These are phyloP conservation scores for Cromileptes altivelis DNA, from an alignment of 2,113 vertebrate species.

Conservation along the genomic window DNA sequence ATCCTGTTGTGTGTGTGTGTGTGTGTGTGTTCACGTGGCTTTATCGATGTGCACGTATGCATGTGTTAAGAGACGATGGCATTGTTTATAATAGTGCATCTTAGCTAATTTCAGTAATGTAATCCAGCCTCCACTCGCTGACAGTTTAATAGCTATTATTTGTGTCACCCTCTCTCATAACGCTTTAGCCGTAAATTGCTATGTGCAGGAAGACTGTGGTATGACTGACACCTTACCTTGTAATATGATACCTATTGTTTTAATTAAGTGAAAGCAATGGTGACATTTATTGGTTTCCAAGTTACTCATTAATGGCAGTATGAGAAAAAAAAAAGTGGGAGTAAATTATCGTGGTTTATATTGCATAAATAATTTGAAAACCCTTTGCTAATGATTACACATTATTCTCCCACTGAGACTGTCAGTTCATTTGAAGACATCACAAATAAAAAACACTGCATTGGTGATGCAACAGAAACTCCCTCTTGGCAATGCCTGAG, in stretches of 20 bases:
- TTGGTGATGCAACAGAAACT: slow-evolving; percentile 55
- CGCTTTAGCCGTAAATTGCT: slow-evolving; percentile 89
- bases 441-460: slow-evolving; percentile 69
- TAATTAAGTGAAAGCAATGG: slow-evolving; percentile 96
- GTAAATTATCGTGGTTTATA: slow-evolving; percentile 80
- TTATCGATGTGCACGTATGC: slow-evolving; percentile 19
- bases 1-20: neutral
- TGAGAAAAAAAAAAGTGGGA: slow-evolving; percentile 68
- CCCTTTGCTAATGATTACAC: slow-evolving; percentile 79
- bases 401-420: slow-evolving; percentile 69
- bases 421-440: slow-evolving; percentile 76
- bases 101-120: slow-evolving; percentile 93
- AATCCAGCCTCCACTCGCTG: slow-evolving; percentile 88
- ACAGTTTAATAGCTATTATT: slow-evolving; percentile 96
- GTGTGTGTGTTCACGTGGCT: neutral
- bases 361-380: slow-evolving; percentile 84
- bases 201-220: slow-evolving; percentile 86
- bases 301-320: slow-evolving; percentile 89
- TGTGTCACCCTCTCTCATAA: slow-evolving; percentile 92
- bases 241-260: slow-evolving; percentile 95
- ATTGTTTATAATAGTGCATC: slow-evolving; percentile 84
- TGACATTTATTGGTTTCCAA: slow-evolving; percentile 93
- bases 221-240: slow-evolving; percentile 93
- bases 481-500: slow-evolving; percentile 45
- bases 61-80: slow-evolving; percentile 69